Evolutionary conservation across 92 coral and sea anemone genomes (phyloP), one percentile per base, ranked within the genome.

Genomic region (Epizoanthus illoricatus): DNA sequence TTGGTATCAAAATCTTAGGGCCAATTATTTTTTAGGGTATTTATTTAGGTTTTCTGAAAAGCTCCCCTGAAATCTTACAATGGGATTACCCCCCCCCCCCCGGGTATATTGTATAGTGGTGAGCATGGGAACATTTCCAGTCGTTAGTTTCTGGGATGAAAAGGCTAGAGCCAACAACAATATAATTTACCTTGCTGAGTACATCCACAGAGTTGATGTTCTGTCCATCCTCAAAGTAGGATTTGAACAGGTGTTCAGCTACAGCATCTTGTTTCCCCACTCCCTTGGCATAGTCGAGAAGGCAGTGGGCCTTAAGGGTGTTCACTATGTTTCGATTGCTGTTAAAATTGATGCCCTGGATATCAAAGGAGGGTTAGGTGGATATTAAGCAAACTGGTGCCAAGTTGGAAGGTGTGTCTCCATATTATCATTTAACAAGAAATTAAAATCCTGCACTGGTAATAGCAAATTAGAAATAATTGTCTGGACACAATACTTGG

Each of bases 241-340:
- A 80, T 15, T 76, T 62, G 74, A 96, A 96, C 47, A 96, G 85
- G 40, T 89, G 85, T 66, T 96, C 99, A 4, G 92, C 93, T 6
- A 96, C 87, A n/a, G 87, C 90, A 83, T 96, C 87, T 80, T 96
- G 99, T 74, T 96, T 93, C 19, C 89, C 89, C 20, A 78, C 85
- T 2, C 89, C 64, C 63, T 88, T 89, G 5, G 99, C 99, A 86
- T 96, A 96, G 82, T 96, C 98, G 75, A 96, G 79, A 57, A 96
- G 94, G 76, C 99, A 96, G 79, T 96, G 99, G 18, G 99, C 93
- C 42, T 88, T 96, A 36, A 93, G 86, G 5, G 98, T 89, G 97
- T 91, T 93, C 52, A 94, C 92, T 18, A 96, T 86, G 57, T 68
- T 57, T 18, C 99, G 94, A 54, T 82, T 80, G 21, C 86, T 55